Conservation (phyloP, 2,797 vertebrate genomes). For the Macroramphosus scolopax region DNA sequence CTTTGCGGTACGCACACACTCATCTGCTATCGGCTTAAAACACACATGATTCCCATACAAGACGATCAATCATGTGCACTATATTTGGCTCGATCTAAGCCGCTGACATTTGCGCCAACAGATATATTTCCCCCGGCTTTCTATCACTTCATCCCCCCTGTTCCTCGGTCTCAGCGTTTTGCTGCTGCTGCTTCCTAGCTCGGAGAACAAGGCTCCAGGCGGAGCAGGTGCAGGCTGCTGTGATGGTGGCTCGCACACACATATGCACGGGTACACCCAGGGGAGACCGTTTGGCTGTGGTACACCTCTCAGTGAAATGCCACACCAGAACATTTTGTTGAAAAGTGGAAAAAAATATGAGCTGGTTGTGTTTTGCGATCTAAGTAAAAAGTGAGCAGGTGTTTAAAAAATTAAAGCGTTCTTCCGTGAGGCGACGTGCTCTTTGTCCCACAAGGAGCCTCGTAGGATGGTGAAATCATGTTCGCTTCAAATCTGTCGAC, state of each 20-base stretch:
- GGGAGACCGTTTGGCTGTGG: conserved; percentile 50
- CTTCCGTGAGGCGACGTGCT: conserved; percentile 34
- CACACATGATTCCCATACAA: no score
- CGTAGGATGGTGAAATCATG: conserved; percentile 49
- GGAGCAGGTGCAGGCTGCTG: conserved; percentile 66
- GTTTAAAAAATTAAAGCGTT: conserved; percentile 54
- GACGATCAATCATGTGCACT: conserved; percentile 34
- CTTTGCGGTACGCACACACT: conserved; percentile 27
- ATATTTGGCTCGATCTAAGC: conserved; percentile 40
- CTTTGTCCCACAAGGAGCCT: conserved; percentile 31
- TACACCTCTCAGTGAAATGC: conserved; percentile 40
- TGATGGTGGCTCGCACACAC: conserved; percentile 47
- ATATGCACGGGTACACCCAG: conserved; percentile 26
- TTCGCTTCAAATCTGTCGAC: conserved; percentile 49
- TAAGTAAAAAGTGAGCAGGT: conserved; percentile 61
- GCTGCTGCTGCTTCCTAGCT: conserved; percentile 33
- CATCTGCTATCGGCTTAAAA: conserved; percentile 31
- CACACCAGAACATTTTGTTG: conserved; percentile 49
- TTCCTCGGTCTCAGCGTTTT: conserved; percentile 18
- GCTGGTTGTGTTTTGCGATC: conserved; percentile 36
- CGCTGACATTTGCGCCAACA: conserved; percentile 55
- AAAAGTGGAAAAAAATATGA: conserved; percentile 28
- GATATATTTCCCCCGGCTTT: conserved; percentile 36
- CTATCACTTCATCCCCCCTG: conserved; percentile 7
- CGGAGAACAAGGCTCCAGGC: conserved; percentile 52